Conservation (phyloP, 2,113 vertebrate species). For the Prunella fulvescens region DNA sequence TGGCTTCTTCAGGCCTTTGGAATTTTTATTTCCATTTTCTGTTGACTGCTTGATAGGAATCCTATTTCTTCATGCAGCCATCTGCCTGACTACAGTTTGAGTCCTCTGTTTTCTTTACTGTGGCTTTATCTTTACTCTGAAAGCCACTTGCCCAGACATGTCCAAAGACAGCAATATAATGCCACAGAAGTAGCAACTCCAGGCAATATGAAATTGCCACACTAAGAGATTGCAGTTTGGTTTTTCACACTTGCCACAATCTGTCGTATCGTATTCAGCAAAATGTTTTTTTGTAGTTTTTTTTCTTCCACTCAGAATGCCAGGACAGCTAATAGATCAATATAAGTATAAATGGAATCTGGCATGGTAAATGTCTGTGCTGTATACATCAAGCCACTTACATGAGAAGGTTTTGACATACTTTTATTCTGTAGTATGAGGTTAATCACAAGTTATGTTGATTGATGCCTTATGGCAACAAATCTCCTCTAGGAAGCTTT, state of each 20-base stretch:
- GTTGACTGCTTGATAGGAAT: background rate
- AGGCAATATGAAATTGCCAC: accelerated
- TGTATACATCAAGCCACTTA: background rate
- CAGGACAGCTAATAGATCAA: background rate
- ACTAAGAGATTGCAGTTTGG: background rate
- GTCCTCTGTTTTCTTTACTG: background rate
- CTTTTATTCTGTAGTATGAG: constrained; percentile 13
- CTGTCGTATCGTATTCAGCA: background rate
- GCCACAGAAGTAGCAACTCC: background rate
- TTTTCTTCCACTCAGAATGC: background rate
- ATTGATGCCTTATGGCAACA: constrained; percentile 43
- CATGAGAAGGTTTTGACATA: constrained; percentile 14
- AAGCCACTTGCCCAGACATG: background rate
- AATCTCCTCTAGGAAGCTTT: constrained; percentile 37
- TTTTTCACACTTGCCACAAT: background rate
- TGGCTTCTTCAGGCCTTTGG: background rate
- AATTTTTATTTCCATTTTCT: background rate
- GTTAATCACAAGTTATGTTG: constrained; percentile 51
- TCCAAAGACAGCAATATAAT: background rate
- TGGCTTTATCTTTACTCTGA: background rate
- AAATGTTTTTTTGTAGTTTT: accelerated
- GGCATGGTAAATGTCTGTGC: background rate
- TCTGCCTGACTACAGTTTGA: background rate
- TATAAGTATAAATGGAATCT: background rate
- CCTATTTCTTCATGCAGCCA: background rate